Base-by-base conservation (phyloP, 1,140 invertebrate species). In the Colletes latitarsis region DNA sequence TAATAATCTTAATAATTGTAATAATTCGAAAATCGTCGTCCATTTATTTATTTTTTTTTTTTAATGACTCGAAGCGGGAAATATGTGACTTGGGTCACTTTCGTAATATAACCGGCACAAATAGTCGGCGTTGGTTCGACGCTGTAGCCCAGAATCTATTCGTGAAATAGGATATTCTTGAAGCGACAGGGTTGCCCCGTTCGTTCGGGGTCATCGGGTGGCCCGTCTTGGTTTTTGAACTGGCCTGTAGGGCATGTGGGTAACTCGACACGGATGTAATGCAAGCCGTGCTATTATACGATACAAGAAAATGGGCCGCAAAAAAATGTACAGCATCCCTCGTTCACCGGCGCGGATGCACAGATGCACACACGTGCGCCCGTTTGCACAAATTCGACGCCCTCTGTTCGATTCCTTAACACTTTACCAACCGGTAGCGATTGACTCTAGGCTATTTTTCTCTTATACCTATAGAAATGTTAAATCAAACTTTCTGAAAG, bases 241-340 rank as follows among this genome's bases (percentile, higher is more conserved):
- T 30, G 49, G 55, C 76, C 84, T 90, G 86, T 82, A 88, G 62
- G 82, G 68, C 88, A 88, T 87, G 80, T 91, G 88, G 58, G 88
- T 89, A 90, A 91, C 82, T 82, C 84, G 88, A 92, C 89, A 92
- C 89, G 90, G 91, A 92, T 91, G 90, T 92, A 92, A 92, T 83
- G 91, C 90, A 91, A 92, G 88, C 89, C 89, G 83, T 73, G 89
- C 81, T 89, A 92, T 92, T 92, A 92, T 91, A 91, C 88, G 83
- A 81, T 85, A 85, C 78, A 82, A 80, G 75, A 81, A 70, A 82
- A 82, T 66, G 76, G 78, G 78, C 78, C 82, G 83, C 77, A 88
- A 92, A 90, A 90, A 88, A 89, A 57, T 86, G 46, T 60, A 43
- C 85, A 89, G 85, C 86, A 90, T 89, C 88, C 83, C 77, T 81